A percentile compares a stretch with the other conserved stretches of the same genome.
phyloP scores from a whole-genome alignment of 2,888 invertebrate species.

The Cephus sareptanus region DNA sequence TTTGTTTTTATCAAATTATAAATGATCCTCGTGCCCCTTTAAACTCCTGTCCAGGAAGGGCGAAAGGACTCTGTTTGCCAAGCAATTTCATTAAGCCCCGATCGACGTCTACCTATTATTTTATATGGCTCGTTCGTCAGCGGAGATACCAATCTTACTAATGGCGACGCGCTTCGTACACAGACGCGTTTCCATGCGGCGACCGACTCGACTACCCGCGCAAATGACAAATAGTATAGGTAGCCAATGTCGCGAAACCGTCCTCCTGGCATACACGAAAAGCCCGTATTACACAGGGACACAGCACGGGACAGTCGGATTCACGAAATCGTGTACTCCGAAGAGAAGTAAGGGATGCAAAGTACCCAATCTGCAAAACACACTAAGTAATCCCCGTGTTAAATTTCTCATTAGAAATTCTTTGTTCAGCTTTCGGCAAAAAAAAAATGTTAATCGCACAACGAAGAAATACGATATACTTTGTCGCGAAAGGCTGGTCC shows the following conservation, averaged over 20 bases:
- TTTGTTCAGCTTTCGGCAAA: not conserved
- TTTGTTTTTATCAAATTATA: not conserved
- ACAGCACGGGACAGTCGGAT: not conserved
- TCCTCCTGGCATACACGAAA: not conserved
- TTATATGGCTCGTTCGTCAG: constrained; percentile 46
- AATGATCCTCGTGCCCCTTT: not conserved
- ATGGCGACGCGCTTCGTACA: constrained; percentile 37
- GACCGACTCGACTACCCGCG: not conserved
- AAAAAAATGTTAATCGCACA: not conserved
- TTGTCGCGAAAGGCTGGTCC: not conserved
- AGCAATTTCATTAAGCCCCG: constrained; percentile 57
- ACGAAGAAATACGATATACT: too few species aligned
- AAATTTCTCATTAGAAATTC: not conserved
- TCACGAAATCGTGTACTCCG: not conserved
- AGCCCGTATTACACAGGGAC: not conserved
- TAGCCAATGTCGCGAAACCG: not conserved
- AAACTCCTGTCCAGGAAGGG: not conserved
- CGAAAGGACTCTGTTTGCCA: constrained; percentile 38
- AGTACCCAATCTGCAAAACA: not conserved
- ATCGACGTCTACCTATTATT: constrained; percentile 48
- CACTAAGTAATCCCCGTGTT: not conserved
- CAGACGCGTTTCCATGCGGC: not conserved
- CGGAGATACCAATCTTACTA: constrained; percentile 54
- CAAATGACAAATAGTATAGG: not conserved
- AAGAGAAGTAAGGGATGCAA: not conserved